Conservation (phyloP, 2,888 invertebrate genomes). For the Eupithecia subfuscata region DNA sequence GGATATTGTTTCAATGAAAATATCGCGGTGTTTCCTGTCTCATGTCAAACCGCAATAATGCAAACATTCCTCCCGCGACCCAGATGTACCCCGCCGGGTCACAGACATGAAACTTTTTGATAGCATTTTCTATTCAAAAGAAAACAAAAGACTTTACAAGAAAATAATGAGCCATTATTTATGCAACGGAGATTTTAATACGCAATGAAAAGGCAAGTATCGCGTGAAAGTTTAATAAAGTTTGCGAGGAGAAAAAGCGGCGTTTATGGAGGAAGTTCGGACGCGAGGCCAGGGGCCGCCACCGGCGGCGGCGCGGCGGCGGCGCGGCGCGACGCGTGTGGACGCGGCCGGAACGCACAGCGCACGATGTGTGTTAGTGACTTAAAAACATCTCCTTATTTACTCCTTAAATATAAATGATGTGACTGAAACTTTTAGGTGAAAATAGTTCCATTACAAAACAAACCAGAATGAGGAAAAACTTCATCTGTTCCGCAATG, state of each 20-base stretch:
- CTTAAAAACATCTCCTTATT: not conserved
- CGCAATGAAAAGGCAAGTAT: slow-evolving; percentile 53
- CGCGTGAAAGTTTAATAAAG: slow-evolving; percentile 55
- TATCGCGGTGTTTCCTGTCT: slow-evolving; percentile 22
- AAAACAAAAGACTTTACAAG: slow-evolving; percentile 40
- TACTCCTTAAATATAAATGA: not conserved
- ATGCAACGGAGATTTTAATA: slow-evolving; percentile 52
- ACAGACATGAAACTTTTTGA: slow-evolving; percentile 35
- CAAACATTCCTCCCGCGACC: slow-evolving; percentile 26
- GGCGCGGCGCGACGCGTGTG: not conserved
- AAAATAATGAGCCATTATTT: slow-evolving; percentile 52
- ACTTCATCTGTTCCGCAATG: slow-evolving; percentile 26
- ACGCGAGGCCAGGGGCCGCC: slow-evolving; percentile 41
- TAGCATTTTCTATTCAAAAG: slow-evolving; percentile 36
- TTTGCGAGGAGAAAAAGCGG: slow-evolving; percentile 49
- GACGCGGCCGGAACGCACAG: not conserved
- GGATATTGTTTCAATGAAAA: slow-evolving; percentile 19
- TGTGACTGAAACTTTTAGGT: not conserved
- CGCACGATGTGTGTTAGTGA: not conserved
- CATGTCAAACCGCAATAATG: slow-evolving; percentile 34
- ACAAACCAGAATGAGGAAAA: not conserved
- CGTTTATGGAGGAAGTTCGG: slow-evolving; percentile 58
- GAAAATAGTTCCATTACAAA: not conserved
- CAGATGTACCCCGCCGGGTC: slow-evolving; percentile 19
- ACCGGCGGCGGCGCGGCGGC: too few species aligned